Evolutionary conservation across 2,797 vertebrate genomes (phyloP), one percentile per base, ranked within the genome.

Genomic region (Hyperoplus lanceolatus): DNA sequence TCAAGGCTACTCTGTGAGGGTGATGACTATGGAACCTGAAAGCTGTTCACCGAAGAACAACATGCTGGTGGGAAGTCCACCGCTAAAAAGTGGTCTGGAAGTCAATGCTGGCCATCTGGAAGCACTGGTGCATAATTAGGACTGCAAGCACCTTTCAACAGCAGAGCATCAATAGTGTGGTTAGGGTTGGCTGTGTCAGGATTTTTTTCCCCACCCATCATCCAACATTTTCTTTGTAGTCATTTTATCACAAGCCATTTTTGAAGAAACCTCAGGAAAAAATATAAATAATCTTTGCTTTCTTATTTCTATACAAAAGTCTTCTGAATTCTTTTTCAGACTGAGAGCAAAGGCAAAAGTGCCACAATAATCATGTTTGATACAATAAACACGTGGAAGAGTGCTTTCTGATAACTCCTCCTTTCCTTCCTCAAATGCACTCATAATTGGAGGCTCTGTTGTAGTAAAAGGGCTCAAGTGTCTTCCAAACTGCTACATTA

Each of bases 21-120:
- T 99, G 84, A 96, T 97, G 77, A 98, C 97, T 51, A 99, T 99
- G 98, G 96, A 98, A 92, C 98, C 98, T 10, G 96, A 97, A 83
- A 97, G 96, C 71, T 99, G 98, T 83, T 98, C 98, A 39, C 98
- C 98, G 6, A 99, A 99, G 93, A 99, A 99, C 93, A 98, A 99
- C 94, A 96, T 99, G 96, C 90, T 99, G 66, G 94, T 99, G 72
- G 98, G 97, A 50, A 88, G 71, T 61, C 81, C 41, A 0, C 73
- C 1, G 12, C 79, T 70, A 54, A 64, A 4, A 13, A 77, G 67
- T 13, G 58, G 69, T 58, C 55, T 41, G 67, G 73, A 83, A 13
- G 64, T 21, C 10, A 4, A 3, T 5, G 18, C n/a, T 4, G 9
- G 60, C 73, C 82, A 62, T 42, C 53, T 61, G 63, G 79, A 83